phyloP scores from a whole-genome alignment of 2,113 vertebrate species.

The Eptesicus fuscus region DNA sequence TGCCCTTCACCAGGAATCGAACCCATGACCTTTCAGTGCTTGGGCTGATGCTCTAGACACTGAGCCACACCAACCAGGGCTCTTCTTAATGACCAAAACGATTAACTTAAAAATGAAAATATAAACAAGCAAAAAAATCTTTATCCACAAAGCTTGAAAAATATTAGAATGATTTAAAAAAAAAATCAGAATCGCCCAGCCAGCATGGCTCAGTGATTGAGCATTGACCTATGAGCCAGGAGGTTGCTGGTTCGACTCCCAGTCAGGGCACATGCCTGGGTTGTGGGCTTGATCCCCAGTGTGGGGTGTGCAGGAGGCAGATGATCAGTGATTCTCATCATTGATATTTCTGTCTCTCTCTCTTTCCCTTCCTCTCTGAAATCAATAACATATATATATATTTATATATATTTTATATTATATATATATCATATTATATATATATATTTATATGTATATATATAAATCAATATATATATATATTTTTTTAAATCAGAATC shows the following conservation, averaged over 20 bases:
- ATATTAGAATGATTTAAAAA: not conserved
- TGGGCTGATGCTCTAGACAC: too few species aligned
- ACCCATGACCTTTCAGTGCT: too few species aligned
- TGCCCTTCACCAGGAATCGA: too few species aligned
- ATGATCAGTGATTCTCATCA: not conserved
- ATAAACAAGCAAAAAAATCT: not conserved
- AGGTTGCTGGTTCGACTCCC: not conserved
- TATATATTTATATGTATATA: too few species aligned
- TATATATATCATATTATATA: too few species aligned
- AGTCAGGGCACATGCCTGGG: not conserved
- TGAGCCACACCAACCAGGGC: too few species aligned
- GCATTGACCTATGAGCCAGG: not conserved
- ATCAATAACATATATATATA: too few species aligned
- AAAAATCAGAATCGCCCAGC: not conserved
- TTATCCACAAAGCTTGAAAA: not conserved
- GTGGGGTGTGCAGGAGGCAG: not conserved
- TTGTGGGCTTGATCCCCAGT: not conserved
- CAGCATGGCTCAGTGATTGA: not conserved
- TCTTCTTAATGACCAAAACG: not conserved
- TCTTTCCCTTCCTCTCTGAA: not conserved
- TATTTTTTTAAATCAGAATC: too few species aligned
- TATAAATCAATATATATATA: too few species aligned
- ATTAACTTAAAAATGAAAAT: not conserved
- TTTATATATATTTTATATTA: too few species aligned
- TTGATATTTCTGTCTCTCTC: not conserved